Evolutionary conservation across 2,797 vertebrate genomes (phyloP), one percentile per base, ranked within the genome.

Genomic region (Podarcis lilfordi): DNA sequence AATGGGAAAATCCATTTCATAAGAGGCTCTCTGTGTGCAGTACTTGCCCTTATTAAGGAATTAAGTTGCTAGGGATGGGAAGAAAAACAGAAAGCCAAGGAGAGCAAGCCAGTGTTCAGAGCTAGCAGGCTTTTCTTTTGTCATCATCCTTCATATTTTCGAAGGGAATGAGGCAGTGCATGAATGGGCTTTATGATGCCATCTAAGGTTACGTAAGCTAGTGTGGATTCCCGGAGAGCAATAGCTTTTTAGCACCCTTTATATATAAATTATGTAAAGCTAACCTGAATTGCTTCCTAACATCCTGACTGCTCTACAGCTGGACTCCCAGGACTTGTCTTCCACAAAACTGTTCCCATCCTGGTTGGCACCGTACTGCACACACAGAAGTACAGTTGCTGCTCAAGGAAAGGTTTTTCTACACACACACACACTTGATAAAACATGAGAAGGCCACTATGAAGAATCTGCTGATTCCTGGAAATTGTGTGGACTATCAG

Each of bases 61-160:
- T 74, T 35, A 6, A 59, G 10, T 68, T 72, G 4, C 40, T 83
- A 85, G 27, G 79, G 19, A 43, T 29, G 79, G 3, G 1, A 43
- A 27, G 86, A 64, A 64, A 64, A 85, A 4, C 37, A 92, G 32
- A 4, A 91, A 59, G 86, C 82, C 55, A 90, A 37, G 82, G 68
- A 29, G 86, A 78, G 87, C 4, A 0, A 37, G 43, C 45, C 5
- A 88, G 69, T 88, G 5, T 85, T 90, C 81, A 43, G 25, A 2
- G 5, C 88, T 90, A 89, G 86, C 21, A 10, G 86, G 61, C 77
- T 11, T 35, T 72, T 82, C 37, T 27, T 32, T 37, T 91, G 91
- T 21, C 66, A n/a, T 78, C 3, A 85, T 86, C 71, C 71, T 90
- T 71, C 0, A 64, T 80, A 11, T 87, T 93, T 88, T 89, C 90